Evolutionary conservation across 2,113 vertebrate species (phyloP), one percentile per base, ranked within the genome.

Genomic region (Ctenodactylus gundi): DNA sequence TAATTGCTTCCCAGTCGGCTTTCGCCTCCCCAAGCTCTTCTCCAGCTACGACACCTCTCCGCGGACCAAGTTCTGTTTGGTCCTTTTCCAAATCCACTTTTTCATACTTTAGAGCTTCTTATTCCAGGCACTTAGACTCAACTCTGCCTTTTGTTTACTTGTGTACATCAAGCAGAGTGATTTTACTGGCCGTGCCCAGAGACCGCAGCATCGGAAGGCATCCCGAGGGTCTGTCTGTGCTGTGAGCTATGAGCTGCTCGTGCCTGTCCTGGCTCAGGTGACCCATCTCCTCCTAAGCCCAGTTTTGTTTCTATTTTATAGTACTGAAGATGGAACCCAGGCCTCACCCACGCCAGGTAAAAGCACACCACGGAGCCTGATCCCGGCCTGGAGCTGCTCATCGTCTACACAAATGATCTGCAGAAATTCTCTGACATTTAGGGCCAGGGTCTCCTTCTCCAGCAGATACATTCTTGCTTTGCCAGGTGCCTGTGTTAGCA

Each of bases 181-280:
- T 64, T 51, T 55, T 49, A 10, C 51, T 4, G 1, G 8, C 36
- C 12, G 3, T 1, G 44, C 68, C n/a, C 20, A 39, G 55, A 51
- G 5, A 27, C 3, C 0, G 57, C 34, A 1, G 27, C 21, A 21
- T 51, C 90, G 2, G 62, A 41, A 25, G 57, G 31, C 10, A 21
- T 3, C 62, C 73, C 0, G 2, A 46, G 34, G 73, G 65, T 15
- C 82, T 23, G 34, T 67, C 46, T 90, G 68, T 68, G 57, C 80
- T 7, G 18, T 0, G 6, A 34, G 57, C 80, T 7, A 14, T 0
- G 6, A 34, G 39, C 3, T 1, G 1, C 14, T 51, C 0, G 0
- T 46, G 62, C 57, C 53, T 41, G n/a, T 49, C 36, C 55, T 31
- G 25, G 44, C 81, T 62, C 36, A 4, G 7, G 17, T 9, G n/a